Base-by-base conservation (phyloP, 2,797 vertebrate genomes). In the Alauda arvensis region DNA sequence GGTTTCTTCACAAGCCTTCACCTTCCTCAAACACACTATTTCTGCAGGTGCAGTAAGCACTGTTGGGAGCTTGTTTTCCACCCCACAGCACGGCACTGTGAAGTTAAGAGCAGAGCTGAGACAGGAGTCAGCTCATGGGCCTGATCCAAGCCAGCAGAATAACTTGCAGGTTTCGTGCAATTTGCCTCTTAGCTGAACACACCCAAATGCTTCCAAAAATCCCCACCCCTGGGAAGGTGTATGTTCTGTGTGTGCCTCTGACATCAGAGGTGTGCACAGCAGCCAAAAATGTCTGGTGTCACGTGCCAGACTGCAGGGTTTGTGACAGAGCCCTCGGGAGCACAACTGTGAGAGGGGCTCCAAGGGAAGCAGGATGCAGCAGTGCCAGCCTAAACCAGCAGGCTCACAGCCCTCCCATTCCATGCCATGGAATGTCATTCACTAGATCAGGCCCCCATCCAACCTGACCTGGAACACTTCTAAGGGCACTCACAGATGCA, bases 261-360 rank as follows among this genome's bases (percentile, higher is more conserved):
- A 6, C n/a, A 40, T 5, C 4, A 8, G 28, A 56, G 37, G 21
- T 3, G 12, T 31, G n/a, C 3, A 2, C 67, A 39, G 39, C 46
- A 39, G 46, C 28, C 33, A 68, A 17, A 74, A 81, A 25, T 5
- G 5, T 10, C 56, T 4, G 6, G 34, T 39, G 46, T 29, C 3
- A 1, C 0, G 0, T 24, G 34, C 6, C 77, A 59, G 19, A 24
- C 10, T 49, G 78, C 26, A 57, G 63, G 3, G 25, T 16, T 23
- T 33, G 46, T 15, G 61, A 46, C 14, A 37, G n/a, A 40, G 52
- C 14, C 12, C 31, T 31, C 0, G 2, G 51, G 25, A 63, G 8
- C 42, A 10, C 51, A 40, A 42, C 5, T 24, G 37, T 11, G 56
- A 78, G 17, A 65, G 31, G 2, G 0, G 26, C 14, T 31, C 48